Percentiles rank a stretch among this genome's conserved stretches.
Conservation (phyloP, 2,888 invertebrate species). For the Pilophorus perplexus region DNA sequence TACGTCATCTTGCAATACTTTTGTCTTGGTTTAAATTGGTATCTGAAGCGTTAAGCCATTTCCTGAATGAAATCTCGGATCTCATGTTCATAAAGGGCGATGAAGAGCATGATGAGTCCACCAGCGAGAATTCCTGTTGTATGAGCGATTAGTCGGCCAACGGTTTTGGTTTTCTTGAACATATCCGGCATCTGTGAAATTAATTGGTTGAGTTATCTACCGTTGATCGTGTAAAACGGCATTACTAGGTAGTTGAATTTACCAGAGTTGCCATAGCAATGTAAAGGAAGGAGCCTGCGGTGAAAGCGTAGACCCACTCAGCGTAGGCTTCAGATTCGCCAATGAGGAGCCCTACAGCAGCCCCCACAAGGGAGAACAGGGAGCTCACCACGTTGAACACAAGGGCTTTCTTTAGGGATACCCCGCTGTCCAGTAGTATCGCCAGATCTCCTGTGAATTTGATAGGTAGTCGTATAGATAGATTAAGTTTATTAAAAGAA, state of each 20-base stretch:
- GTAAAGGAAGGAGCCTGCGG: constrained; percentile 77
- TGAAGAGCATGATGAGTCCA: constrained; percentile 69
- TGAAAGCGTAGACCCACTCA: constrained; percentile 74
- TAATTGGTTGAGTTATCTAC: no score
- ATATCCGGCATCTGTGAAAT: constrained; percentile 55
- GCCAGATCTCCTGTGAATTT: constrained; percentile 67
- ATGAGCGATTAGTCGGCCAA: constrained; percentile 61
- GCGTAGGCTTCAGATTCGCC: constrained; percentile 67
- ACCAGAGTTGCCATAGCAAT: constrained; percentile 77
- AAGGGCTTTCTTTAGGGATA: constrained; percentile 67
- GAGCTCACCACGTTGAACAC: constrained; percentile 73
- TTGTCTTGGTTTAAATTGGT: no score
- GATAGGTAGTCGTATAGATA: neutral
- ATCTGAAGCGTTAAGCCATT: neutral
- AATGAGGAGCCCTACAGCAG: constrained; percentile 69
- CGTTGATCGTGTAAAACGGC: no score
- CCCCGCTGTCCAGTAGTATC: constrained; percentile 69
- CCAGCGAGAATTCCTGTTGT: constrained; percentile 66
- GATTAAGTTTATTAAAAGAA: neutral
- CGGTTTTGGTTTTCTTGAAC: constrained; percentile 58
- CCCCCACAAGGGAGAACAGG: constrained; percentile 70
- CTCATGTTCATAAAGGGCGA: constrained; percentile 66
- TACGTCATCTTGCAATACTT: no score
- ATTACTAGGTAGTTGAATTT: no score
- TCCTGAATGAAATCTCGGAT: constrained; percentile 42